Conservation (phyloP, 92 coral and sea anemone genomes). For the Micromussa lordhowensis region DNA sequence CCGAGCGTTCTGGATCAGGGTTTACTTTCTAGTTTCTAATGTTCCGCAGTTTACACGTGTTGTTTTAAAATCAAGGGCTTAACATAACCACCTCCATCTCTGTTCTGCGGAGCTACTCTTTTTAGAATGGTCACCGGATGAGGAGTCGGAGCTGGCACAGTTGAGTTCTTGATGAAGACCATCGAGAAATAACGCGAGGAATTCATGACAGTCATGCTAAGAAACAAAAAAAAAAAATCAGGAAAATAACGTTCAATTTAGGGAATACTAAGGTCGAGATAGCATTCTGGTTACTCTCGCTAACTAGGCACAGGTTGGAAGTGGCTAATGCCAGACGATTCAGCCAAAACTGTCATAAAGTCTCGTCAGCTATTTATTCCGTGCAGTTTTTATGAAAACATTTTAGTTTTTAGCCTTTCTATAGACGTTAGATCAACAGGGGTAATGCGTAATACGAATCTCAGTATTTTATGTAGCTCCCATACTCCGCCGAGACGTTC, state of each 20-base stretch:
- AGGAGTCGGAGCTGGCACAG: conserved; percentile 37
- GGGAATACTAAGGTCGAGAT: background rate
- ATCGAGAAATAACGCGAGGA: conserved; percentile 81
- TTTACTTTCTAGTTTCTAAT: background rate
- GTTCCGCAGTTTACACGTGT: background rate
- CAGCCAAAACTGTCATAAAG: too few species aligned
- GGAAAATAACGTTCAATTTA: background rate
- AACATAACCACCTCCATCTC: conserved; percentile 76
- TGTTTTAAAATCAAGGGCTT: background rate
- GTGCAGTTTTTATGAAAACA: too few species aligned
- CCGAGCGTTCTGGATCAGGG: background rate
- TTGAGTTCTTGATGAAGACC: conserved; percentile 81
- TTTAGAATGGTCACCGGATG: conserved; percentile 7
- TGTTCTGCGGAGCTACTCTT: conserved; percentile 51
- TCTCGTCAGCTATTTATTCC: too few species aligned
- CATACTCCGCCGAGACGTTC: background rate
- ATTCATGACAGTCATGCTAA: conserved; percentile 90
- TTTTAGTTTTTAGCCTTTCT: background rate
- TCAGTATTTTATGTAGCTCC: background rate
- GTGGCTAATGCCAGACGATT: too few species aligned
- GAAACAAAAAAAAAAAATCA: background rate
- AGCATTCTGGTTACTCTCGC: too few species aligned
- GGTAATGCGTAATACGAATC: too few species aligned
- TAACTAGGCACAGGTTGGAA: too few species aligned
- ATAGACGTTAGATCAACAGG: too few species aligned